phyloP scores from a whole-genome alignment of 1,140 invertebrate genomes.

The Drosophila arizonae region DNA sequence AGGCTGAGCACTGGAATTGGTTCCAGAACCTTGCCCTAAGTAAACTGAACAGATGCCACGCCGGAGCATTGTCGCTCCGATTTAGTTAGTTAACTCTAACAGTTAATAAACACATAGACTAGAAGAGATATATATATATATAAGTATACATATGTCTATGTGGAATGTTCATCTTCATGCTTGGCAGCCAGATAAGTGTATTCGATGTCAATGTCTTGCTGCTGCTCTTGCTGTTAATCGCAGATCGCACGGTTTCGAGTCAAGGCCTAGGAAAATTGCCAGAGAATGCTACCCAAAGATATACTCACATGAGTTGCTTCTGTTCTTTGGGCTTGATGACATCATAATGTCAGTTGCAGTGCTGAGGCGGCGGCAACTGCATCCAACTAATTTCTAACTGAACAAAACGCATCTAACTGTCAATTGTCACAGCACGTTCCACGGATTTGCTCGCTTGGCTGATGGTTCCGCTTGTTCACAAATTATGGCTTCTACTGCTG shows the following conservation, averaged over 20 bases:
- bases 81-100: slow-evolving; percentile 81
- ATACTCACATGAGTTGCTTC: slow-evolving; percentile 9
- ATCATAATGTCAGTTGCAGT: slow-evolving; percentile 29
- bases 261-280: slow-evolving; percentile 71
- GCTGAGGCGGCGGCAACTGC: slow-evolving; percentile 14
- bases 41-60: slow-evolving; percentile 14
- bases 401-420: slow-evolving; percentile 67
- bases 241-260: slow-evolving; percentile 65
- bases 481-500: slow-evolving; percentile 52
- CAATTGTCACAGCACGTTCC: slow-evolving; percentile 60
- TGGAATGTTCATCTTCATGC: slow-evolving; percentile 59
- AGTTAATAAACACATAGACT: slow-evolving; percentile 69
- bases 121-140: slow-evolving; percentile 4
- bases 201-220: slow-evolving; percentile 39
- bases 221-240: slow-evolving; percentile 48
- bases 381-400: slow-evolving; percentile 18
- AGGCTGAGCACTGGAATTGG: slow-evolving; percentile 33
- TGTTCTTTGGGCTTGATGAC: slow-evolving; percentile 16
- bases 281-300: background rate
- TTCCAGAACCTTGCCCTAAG: slow-evolving; percentile 40
- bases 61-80: slow-evolving; percentile 60
- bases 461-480: slow-evolving; percentile 7
- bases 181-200: slow-evolving; percentile 29
- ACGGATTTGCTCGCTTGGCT: slow-evolving; percentile 33
- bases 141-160: background rate